Percentiles rank a stretch among this genome's conserved stretches.
Evolutionary conservation across 1,140 invertebrate genomes (phyloP).

Genomic region (Hestina assimilis): DNA sequence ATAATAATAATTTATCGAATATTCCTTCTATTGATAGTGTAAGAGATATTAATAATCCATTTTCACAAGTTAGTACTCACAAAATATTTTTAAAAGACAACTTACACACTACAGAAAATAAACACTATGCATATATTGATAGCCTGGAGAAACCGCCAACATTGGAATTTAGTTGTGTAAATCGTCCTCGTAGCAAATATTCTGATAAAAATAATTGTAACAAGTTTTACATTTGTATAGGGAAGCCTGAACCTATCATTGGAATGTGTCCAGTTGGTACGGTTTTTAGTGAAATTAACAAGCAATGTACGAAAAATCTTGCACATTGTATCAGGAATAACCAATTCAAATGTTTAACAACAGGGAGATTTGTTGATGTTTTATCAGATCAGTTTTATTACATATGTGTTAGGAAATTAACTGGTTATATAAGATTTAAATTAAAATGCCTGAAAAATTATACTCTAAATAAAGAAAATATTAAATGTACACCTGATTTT

Average conservation of each 20-base stretch:
- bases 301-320: constrained; percentile 65
- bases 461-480: constrained; percentile 40
- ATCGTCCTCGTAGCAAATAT: constrained; percentile 47
- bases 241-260: constrained; percentile 37
- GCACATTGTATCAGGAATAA: constrained; percentile 64
- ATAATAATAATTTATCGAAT: too few relatives aligned
- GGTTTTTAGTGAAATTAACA: constrained; percentile 62
- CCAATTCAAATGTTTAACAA: constrained; percentile 51
- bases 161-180: constrained; percentile 29
- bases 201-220: constrained; percentile 53
- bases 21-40: too few relatives aligned
- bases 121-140: not conserved
- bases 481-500: not conserved
- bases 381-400: constrained; percentile 55
- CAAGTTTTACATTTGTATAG: constrained; percentile 65
- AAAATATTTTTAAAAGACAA: too few relatives aligned
- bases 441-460: constrained; percentile 59
- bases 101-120: too few relatives aligned
- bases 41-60: too few relatives aligned
- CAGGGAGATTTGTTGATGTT: constrained; percentile 55
- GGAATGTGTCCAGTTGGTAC: constrained; percentile 54
- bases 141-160: not conserved
- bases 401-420: constrained; percentile 51
- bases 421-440: constrained; percentile 49
- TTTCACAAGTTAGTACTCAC: too few relatives aligned